Conservation (phyloP, 2,888 invertebrate genomes). For the Eurytoma adleriae region DNA sequence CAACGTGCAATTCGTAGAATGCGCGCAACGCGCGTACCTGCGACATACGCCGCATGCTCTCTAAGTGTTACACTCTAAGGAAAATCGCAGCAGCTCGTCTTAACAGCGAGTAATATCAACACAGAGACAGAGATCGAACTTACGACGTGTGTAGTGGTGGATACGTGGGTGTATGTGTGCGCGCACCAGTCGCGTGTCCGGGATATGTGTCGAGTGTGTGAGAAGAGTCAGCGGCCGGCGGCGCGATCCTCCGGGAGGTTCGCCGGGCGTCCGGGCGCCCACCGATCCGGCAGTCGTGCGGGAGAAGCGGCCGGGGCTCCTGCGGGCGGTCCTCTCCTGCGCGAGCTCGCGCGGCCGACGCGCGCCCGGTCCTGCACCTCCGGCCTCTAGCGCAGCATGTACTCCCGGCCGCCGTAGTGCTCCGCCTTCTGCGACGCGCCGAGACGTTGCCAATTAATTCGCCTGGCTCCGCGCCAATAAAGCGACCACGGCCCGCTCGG, state of each 20-base stretch:
- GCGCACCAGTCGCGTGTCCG: neutral
- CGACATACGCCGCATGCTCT: too few relatives aligned
- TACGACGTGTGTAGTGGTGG: neutral
- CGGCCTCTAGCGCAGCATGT: slow-evolving; percentile 58
- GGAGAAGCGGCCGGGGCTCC: too few relatives aligned
- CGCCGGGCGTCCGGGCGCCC: neutral
- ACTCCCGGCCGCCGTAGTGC: slow-evolving; percentile 62
- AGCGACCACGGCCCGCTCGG: too few relatives aligned
- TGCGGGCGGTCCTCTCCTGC: neutral
- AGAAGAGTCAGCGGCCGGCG: too few relatives aligned
- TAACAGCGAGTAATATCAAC: too few relatives aligned
- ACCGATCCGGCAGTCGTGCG: neutral
- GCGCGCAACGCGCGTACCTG: too few relatives aligned
- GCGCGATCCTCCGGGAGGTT: too few relatives aligned
- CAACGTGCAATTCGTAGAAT: too few relatives aligned
- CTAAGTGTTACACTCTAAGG: too few relatives aligned
- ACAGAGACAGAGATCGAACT: too few relatives aligned
- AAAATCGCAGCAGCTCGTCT: too few relatives aligned
- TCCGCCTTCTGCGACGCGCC: slow-evolving; percentile 63
- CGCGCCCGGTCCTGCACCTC: neutral
- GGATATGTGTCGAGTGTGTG: neutral
- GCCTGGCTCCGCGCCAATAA: neutral
- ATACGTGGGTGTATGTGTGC: neutral
- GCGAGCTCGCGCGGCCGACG: neutral
- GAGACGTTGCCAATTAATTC: neutral